These are phyloP conservation scores for Brienomyrus longianalis DNA, from an alignment of 2,113 vertebrate species.

Conservation along the genomic window DNA sequence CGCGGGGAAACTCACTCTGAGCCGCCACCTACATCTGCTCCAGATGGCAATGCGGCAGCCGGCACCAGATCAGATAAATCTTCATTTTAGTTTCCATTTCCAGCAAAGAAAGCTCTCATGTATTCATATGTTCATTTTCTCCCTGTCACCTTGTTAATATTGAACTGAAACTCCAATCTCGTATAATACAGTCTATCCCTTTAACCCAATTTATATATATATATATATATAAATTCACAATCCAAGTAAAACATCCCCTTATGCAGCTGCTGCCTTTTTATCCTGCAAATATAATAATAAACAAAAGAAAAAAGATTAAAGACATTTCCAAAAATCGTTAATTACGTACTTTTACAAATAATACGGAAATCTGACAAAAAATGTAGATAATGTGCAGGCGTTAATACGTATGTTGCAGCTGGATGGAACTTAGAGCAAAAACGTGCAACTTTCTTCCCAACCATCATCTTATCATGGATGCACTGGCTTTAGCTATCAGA, in stretches of 20 bases:
- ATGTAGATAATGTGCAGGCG: background rate
- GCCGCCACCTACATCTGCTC: background rate
- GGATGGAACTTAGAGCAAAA: background rate
- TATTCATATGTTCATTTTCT: background rate
- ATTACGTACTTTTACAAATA: background rate
- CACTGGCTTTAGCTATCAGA: background rate
- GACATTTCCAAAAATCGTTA: background rate
- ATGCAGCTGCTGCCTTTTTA: background rate
- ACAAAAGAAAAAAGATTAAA: background rate
- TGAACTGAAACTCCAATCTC: background rate
- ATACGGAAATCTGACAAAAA: background rate
- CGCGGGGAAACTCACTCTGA: background rate
- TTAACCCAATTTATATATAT: background rate
- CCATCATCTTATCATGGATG: background rate
- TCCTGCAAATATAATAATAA: background rate
- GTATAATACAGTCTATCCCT: background rate
- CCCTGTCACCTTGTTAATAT: background rate
- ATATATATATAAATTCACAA: background rate
- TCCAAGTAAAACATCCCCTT: background rate
- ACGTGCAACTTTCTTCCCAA: background rate
- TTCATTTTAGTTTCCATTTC: slow-evolving; percentile 17
- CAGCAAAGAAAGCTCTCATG: background rate
- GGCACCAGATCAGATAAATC: slow-evolving; percentile 9
- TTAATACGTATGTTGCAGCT: background rate
- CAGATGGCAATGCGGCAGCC: background rate